phyloP scores from a whole-genome alignment of 2,113 vertebrate species.

The Kobus ellipsiprymnus region DNA sequence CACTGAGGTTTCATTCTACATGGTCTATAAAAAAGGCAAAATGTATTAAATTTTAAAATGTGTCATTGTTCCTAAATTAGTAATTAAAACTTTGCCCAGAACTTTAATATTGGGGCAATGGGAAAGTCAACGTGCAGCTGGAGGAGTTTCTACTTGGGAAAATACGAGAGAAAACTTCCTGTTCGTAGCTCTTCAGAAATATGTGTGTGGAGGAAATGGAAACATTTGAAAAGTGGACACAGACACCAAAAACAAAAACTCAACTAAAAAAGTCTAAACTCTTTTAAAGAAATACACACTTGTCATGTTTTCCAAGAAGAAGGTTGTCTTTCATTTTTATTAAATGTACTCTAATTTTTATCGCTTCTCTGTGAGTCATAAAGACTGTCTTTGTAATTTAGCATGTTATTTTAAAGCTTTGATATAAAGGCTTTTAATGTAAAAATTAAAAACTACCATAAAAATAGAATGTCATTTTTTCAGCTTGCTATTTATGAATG shows the following conservation, averaged over 20 bases:
- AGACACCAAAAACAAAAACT: conserved; percentile 32
- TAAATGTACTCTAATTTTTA: neutral
- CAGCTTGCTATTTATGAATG: neutral
- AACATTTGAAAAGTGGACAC: conserved; percentile 29
- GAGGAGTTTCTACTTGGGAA: conserved; percentile 63
- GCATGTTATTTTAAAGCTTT: conserved; percentile 18
- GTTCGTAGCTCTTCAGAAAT: conserved; percentile 55
- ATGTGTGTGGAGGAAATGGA: conserved; percentile 65
- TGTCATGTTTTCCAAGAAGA: neutral
- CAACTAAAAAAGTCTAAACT: neutral
- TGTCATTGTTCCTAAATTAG: conserved; percentile 78
- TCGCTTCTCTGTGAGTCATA: conserved; percentile 3
- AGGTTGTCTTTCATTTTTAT: neutral
- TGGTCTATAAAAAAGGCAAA: conserved; percentile 74
- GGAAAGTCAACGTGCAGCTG: conserved; percentile 49
- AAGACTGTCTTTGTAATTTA: neutral
- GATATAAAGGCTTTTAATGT: neutral
- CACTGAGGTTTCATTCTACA: conserved; percentile 78
- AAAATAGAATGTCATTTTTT: neutral
- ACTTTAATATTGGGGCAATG: conserved; percentile 55
- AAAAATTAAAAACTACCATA: neutral
- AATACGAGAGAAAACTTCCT: neutral
- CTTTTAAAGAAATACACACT: neutral
- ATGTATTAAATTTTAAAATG: conserved; percentile 76
- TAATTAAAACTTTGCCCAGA: conserved; percentile 73